Evolutionary conservation across 2,113 vertebrate species (phyloP).

Genomic region (Macaca mulatta): DNA sequence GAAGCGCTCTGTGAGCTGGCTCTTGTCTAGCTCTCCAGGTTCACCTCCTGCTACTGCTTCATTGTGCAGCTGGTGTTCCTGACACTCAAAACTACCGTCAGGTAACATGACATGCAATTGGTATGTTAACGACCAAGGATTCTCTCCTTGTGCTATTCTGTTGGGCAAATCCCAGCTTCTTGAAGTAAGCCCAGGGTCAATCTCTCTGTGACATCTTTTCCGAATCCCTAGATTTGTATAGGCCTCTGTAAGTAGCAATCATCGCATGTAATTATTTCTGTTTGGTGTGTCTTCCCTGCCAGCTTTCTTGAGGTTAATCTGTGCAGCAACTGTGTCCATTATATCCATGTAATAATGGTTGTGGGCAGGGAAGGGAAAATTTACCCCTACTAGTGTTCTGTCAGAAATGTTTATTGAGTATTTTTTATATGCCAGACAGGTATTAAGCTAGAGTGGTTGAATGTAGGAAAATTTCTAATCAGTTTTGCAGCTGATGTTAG

Average conservation of each 20-base stretch:
- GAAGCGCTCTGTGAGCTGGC: background rate
- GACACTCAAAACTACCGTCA: background rate
- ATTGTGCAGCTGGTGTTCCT: background rate
- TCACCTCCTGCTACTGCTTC: background rate
- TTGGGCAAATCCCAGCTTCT: background rate
- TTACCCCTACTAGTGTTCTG: background rate
- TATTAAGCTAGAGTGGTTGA: background rate
- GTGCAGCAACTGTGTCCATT: too few species aligned
- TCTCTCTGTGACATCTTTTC: background rate
- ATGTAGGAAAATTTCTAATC: background rate
- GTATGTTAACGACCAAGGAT: background rate
- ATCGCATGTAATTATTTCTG: background rate
- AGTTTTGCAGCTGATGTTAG: background rate
- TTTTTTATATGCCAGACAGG: background rate
- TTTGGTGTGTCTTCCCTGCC: background rate
- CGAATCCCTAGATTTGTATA: background rate
- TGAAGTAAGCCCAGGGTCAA: background rate
- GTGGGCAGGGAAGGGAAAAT: background rate
- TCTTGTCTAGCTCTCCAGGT: background rate
- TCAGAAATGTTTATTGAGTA: background rate
- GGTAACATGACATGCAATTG: background rate
- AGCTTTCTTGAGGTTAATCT: background rate
- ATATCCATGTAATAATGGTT: background rate
- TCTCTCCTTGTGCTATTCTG: background rate
- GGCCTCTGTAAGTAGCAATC: background rate